These are phyloP conservation scores for Poecilia gillii DNA, from an alignment of 2,797 vertebrate species.

Conservation along the genomic window DNA sequence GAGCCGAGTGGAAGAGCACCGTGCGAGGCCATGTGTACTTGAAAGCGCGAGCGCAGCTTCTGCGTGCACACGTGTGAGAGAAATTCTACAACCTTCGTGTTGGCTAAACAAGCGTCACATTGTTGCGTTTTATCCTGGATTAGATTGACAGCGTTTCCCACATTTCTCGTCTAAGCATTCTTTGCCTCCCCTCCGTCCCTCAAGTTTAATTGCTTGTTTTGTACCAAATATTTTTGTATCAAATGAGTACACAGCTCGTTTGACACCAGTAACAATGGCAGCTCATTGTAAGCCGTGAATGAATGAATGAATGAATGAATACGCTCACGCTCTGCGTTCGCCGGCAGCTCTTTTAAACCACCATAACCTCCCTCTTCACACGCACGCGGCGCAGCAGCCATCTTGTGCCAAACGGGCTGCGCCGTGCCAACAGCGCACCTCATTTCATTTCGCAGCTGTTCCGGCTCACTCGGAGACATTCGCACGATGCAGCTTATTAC, in stretches of 20 bases:
- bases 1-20: constrained; percentile 57
- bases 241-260: constrained; percentile 39
- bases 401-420: constrained; percentile 62
- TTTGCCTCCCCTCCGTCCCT: constrained; percentile 8
- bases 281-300: constrained; percentile 47
- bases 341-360: constrained; percentile 39
- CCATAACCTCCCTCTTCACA: constrained; percentile 48
- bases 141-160: constrained; percentile 50
- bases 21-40: constrained; percentile 45
- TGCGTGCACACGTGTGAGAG: constrained; percentile 5
- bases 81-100: constrained; percentile 13
- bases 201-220: constrained; percentile 56
- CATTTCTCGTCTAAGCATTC: constrained; percentile 27
- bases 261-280: constrained; percentile 58
- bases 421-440: constrained; percentile 43
- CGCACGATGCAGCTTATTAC: constrained; percentile 67
- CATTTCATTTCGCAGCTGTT: constrained; percentile 69
- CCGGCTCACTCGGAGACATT: constrained; percentile 57
- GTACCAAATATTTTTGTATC: constrained; percentile 23
- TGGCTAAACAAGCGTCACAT: constrained; percentile 39
- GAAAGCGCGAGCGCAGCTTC: constrained; percentile 19
- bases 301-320: constrained; percentile 26
- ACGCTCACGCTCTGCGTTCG: neutral
- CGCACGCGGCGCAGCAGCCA: constrained; percentile 57
- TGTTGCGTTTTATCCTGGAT: constrained; percentile 33